Conservation (phyloP, 2,797 vertebrate genomes). For the Lindbergichthys nudifrons region DNA sequence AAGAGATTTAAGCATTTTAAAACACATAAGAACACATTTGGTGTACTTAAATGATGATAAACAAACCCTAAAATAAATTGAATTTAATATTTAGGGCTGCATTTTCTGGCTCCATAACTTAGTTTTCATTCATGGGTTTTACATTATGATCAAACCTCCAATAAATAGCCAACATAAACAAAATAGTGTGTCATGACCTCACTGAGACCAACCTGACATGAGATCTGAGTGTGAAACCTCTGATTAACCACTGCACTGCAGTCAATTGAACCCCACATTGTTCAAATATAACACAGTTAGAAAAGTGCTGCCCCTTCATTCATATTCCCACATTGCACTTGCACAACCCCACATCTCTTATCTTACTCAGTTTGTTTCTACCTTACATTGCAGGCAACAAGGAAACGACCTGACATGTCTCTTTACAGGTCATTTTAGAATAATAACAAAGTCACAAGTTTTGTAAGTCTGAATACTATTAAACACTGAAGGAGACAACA, state of each 20-base stretch:
- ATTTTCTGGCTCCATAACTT: neutral
- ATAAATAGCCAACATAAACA: too few species aligned
- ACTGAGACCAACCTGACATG: neutral
- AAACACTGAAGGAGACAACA: neutral
- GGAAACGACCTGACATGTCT: neutral
- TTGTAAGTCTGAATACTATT: neutral
- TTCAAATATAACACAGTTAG: neutral
- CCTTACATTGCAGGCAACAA: neutral
- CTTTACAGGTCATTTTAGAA: neutral
- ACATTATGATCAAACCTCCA: neutral
- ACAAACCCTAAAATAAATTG: neutral
- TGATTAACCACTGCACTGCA: neutral
- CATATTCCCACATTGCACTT: neutral
- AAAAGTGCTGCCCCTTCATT: neutral
- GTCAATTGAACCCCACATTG: neutral
- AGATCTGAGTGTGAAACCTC: neutral
- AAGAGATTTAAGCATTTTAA: neutral
- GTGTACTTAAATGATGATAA: neutral
- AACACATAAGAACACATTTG: too few species aligned
- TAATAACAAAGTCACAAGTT: neutral
- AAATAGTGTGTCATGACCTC: neutral
- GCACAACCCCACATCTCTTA: neutral
- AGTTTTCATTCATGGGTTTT: neutral
- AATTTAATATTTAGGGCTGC: neutral
- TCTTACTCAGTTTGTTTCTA: neutral